Evolutionary conservation across 2,888 invertebrate species (phyloP).

Genomic region (Leptopilina syphax): DNA sequence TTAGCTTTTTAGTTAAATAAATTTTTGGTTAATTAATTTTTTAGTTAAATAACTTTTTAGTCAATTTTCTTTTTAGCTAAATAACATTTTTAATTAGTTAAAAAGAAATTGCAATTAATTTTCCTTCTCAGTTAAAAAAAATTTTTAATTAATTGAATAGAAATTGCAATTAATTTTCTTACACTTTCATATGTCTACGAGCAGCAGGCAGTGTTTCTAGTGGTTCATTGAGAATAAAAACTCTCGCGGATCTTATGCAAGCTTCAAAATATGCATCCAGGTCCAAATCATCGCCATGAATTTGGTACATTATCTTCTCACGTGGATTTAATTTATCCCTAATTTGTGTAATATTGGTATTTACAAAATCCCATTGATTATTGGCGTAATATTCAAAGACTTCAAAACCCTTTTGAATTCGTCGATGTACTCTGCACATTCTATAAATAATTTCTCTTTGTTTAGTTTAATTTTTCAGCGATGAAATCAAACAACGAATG

Average conservation of each 20-base stretch:
- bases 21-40: too few relatives aligned
- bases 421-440: conserved; percentile 88
- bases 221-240: conserved; percentile 89
- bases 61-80: too few relatives aligned
- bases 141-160: background rate
- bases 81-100: background rate
- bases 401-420: conserved; percentile 91
- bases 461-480: too few relatives aligned
- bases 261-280: conserved; percentile 89
- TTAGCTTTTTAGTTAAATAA: too few relatives aligned
- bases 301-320: conserved; percentile 83
- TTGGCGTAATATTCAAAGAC: conserved; percentile 95
- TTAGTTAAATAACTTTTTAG: conserved; percentile 50
- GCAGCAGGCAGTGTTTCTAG: conserved; percentile 90
- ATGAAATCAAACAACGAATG: too few relatives aligned
- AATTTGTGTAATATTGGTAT: conserved; percentile 81
- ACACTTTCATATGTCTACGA: conserved; percentile 88
- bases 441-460: conserved; percentile 76
- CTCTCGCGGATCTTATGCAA: conserved; percentile 88
- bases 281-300: conserved; percentile 86
- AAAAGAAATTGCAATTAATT: background rate
- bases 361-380: conserved; percentile 93
- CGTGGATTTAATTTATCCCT: conserved; percentile 81
- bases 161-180: conserved; percentile 70
- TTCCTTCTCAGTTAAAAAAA: conserved; percentile 58